phyloP scores from a whole-genome alignment of 2,888 invertebrate genomes.

The Stramonita haemastoma region DNA sequence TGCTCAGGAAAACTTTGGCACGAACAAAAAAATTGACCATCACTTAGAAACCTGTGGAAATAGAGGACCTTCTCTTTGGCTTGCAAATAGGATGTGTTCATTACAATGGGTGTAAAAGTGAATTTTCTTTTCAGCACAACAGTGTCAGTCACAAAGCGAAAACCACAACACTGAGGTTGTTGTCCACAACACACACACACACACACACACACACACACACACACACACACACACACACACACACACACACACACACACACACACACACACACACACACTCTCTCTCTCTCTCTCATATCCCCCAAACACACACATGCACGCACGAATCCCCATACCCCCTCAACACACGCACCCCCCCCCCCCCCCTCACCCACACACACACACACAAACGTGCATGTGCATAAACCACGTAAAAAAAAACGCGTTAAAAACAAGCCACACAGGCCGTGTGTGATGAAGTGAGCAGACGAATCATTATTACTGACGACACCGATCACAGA shows the following conservation, averaged over 20 bases:
- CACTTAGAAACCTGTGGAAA: too few relatives aligned
- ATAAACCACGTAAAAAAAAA: neutral
- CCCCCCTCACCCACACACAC: neutral
- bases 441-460: neutral
- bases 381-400: neutral
- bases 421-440: neutral
- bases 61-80: too few relatives aligned
- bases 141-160: too few relatives aligned
- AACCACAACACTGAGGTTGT: too few relatives aligned
- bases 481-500: neutral
- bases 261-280: neutral
- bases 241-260: too few relatives aligned
- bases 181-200: neutral
- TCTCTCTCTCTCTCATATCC: neutral
- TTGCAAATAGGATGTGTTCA: too few relatives aligned
- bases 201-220: neutral
- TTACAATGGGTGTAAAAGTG: too few relatives aligned
- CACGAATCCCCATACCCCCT: too few relatives aligned
- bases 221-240: neutral
- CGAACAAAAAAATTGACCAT: too few relatives aligned
- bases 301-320: too few relatives aligned
- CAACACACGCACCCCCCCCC: neutral
- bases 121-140: too few relatives aligned
- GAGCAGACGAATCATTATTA: neutral
- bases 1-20: too few relatives aligned